A percentile compares a stretch with the other conserved stretches of the same genome.
Evolutionary conservation across 1,140 invertebrate species (phyloP).

Genomic region (Carposina sasakii): DNA sequence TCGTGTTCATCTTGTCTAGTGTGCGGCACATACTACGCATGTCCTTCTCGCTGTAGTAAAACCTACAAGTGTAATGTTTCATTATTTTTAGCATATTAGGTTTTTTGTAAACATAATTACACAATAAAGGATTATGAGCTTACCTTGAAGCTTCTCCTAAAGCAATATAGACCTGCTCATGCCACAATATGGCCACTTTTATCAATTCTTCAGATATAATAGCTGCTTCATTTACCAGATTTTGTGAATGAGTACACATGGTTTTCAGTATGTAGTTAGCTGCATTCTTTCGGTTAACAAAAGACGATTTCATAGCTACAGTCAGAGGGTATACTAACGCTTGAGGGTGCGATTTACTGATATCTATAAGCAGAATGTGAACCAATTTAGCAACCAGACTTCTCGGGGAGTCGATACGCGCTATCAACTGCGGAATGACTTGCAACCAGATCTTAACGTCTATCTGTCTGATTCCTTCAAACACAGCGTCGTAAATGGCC

Average conservation of each 20-base stretch:
- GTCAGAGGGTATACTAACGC: constrained; percentile 98
- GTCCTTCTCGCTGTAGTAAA: constrained; percentile 97
- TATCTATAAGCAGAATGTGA: constrained; percentile 94
- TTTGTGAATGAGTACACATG: constrained; percentile 95
- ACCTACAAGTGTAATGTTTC: constrained; percentile 53
- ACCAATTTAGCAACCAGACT: constrained; percentile 91
- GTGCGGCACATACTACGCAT: constrained; percentile 96
- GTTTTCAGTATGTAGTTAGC: constrained; percentile 96
- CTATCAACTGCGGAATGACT: constrained; percentile 99
- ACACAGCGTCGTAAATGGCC: constrained; percentile 93
- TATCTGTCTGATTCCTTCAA: constrained; percentile 92
- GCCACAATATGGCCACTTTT: constrained; percentile 98
- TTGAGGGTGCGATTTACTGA: constrained; percentile 91
- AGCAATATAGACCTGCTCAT: constrained; percentile 99
- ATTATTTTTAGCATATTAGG: too few relatives aligned
- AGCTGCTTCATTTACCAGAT: constrained; percentile 94
- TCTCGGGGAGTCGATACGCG: constrained; percentile 95
- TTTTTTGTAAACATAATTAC: too few relatives aligned
- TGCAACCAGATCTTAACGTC: constrained; percentile 99
- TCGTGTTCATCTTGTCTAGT: constrained; percentile 95
- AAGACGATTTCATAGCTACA: constrained; percentile 96
- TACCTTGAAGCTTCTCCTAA: constrained; percentile 95
- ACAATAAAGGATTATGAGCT: constrained; percentile 12
- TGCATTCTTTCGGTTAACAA: constrained; percentile 84
- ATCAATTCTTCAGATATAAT: constrained; percentile 98